Conservation (phyloP, 1,140 invertebrate genomes). For the Delia radicum region DNA sequence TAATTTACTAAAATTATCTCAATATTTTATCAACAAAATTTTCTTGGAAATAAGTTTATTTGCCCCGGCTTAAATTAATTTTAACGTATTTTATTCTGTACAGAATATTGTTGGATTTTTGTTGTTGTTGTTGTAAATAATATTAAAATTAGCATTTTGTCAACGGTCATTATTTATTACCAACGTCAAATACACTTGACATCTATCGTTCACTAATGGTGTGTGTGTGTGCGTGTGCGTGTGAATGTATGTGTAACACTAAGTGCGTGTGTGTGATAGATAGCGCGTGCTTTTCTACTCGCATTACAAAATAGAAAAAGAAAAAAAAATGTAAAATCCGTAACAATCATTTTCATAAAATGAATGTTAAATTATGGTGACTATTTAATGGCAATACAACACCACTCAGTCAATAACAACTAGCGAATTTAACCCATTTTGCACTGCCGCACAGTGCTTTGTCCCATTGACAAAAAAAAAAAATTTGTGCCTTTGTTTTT, state of each 20-base stretch:
- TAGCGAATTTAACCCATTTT: too few species aligned
- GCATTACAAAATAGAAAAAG: background rate
- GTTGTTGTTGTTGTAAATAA: too few species aligned
- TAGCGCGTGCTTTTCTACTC: background rate
- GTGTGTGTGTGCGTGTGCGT: background rate
- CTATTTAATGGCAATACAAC: background rate
- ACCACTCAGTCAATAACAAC: background rate
- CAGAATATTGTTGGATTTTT: too few species aligned
- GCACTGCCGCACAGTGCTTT: too few species aligned
- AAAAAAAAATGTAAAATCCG: background rate
- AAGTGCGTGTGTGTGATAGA: too few species aligned
- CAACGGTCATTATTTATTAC: slow-evolving; percentile 15
- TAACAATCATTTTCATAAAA: background rate
- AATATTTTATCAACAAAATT: too few species aligned
- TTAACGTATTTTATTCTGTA: too few species aligned
- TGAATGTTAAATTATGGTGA: background rate
- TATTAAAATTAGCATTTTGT: slow-evolving; percentile 12
- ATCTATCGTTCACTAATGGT: background rate
- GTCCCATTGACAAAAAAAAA: too few species aligned
- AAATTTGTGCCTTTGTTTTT: too few species aligned
- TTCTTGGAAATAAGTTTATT: too few species aligned
- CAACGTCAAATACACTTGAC: slow-evolving; percentile 12
- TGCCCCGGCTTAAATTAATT: too few species aligned
- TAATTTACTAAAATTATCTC: too few species aligned
- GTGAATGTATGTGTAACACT: background rate